Conservation (phyloP, 2,888 invertebrate species). For the Gandaritis pyraliata region DNA sequence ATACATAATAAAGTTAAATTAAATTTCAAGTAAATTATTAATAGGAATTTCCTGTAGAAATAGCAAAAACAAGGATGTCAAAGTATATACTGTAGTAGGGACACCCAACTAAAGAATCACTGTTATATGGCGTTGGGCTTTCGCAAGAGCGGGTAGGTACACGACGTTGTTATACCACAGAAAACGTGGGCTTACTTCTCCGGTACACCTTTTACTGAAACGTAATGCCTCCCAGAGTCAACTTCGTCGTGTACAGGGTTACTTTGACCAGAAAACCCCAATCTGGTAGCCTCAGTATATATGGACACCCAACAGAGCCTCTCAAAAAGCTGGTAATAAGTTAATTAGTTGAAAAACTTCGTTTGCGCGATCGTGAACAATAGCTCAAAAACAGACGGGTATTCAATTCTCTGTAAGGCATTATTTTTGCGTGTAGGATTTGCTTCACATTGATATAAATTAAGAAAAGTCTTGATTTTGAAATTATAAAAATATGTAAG, state of each 20-base stretch:
- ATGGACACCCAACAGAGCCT: slow-evolving; percentile 47
- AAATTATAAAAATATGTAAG: too few relatives aligned
- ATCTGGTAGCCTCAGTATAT: slow-evolving; percentile 55
- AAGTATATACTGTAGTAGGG: slow-evolving; percentile 50
- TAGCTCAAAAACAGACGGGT: background rate
- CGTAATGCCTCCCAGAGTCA: slow-evolving; percentile 36
- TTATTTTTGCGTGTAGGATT: slow-evolving; percentile 10
- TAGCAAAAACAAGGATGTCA: slow-evolving; percentile 43
- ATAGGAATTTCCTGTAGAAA: too few relatives aligned
- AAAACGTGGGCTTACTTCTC: slow-evolving; percentile 1
- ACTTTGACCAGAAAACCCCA: slow-evolving; percentile 44
- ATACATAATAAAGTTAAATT: too few relatives aligned
- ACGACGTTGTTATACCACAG: background rate
- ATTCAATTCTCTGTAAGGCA: slow-evolving; percentile 4
- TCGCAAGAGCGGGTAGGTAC: slow-evolving; percentile 40
- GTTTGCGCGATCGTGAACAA: slow-evolving; percentile 50
- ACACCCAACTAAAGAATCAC: slow-evolving; percentile 34
- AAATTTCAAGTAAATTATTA: too few relatives aligned
- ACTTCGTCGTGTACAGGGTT: slow-evolving; percentile 36
- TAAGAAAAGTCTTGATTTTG: background rate
- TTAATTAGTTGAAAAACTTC: slow-evolving; percentile 43
- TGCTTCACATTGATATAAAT: background rate
- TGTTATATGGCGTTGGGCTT: slow-evolving; percentile 36
- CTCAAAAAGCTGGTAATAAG: slow-evolving; percentile 4
- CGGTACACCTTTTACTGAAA: slow-evolving; percentile 38